Evolutionary conservation across 2,113 vertebrate genomes (phyloP).

Genomic region (Lonchura striata): DNA sequence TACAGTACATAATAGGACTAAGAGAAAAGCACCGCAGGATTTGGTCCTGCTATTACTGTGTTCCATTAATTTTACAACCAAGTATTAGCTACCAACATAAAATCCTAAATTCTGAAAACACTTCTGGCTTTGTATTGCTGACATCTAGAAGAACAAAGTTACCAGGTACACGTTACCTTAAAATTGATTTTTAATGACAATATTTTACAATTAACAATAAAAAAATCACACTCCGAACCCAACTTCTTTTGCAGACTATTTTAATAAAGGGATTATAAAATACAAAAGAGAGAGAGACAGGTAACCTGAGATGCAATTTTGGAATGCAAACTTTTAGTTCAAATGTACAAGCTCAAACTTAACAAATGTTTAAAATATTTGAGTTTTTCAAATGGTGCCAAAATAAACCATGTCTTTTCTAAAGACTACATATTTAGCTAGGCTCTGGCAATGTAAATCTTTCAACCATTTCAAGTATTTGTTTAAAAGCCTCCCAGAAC

Average conservation of each 20-base stretch:
- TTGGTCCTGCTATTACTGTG: not conserved
- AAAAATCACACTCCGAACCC: not conserved
- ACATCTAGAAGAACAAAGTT: not conserved
- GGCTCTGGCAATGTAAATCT: constrained; percentile 79
- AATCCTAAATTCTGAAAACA: not conserved
- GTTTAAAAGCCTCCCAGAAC: constrained; percentile 80
- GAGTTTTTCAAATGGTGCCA: constrained; percentile 80
- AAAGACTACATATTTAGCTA: constrained; percentile 82
- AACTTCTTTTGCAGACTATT: constrained; percentile 50
- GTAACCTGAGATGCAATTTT: constrained; percentile 76
- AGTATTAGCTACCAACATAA: not conserved
- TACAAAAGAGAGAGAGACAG: constrained; percentile 60
- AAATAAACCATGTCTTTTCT: constrained; percentile 83
- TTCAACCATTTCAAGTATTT: constrained; percentile 83
- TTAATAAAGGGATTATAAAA: constrained; percentile 74
- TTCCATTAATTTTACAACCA: not conserved
- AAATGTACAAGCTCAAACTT: constrained; percentile 83
- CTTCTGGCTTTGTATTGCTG: not conserved
- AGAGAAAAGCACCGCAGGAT: not conserved
- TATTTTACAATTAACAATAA: constrained; percentile 9
- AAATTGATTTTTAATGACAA: constrained; percentile 6
- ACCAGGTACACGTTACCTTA: not conserved
- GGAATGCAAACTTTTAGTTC: constrained; percentile 74
- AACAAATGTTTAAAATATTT: constrained; percentile 86
- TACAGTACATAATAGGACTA: not conserved